Evolutionary conservation across 2,797 vertebrate genomes (phyloP).

Genomic region (Allenopithecus nigroviridis): DNA sequence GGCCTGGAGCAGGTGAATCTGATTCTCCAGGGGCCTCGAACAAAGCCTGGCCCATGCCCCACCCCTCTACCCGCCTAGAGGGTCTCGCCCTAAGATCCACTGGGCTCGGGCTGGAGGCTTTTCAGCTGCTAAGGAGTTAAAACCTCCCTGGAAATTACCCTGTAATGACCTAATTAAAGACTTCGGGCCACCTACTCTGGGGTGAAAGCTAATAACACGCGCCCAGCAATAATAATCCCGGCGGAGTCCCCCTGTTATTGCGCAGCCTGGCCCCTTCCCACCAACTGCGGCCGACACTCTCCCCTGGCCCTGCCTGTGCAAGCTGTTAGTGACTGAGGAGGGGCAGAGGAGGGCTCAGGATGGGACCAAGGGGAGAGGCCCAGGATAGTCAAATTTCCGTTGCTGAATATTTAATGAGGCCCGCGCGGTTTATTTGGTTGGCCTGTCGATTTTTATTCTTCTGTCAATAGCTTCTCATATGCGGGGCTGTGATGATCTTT

Average conservation of each 20-base stretch:
- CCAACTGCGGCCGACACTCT: constrained; percentile 66
- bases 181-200: constrained; percentile 76
- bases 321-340: constrained; percentile 64
- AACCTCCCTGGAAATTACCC: constrained; percentile 76
- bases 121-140: constrained; percentile 60
- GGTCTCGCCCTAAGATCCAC: background rate
- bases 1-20: background rate
- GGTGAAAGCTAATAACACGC: constrained; percentile 78
- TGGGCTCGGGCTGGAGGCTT: background rate
- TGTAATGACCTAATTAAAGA: constrained; percentile 84
- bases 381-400: constrained; percentile 95
- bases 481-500: constrained; percentile 97
- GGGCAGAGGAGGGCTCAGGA: constrained; percentile 59
- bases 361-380: constrained; percentile 76
- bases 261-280: constrained; percentile 79
- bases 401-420: constrained; percentile 99
- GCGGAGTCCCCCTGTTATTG: constrained; percentile 72
- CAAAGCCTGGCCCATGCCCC: background rate
- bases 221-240: constrained; percentile 75
- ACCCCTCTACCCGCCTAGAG: background rate
- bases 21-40: background rate
- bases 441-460: constrained; percentile 99
- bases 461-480: constrained; percentile 99
- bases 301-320: constrained; percentile 78
- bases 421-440: constrained; percentile 99